These are phyloP conservation scores for Sterrhoptilus dennistouni DNA, from an alignment of 2,113 vertebrate species.

Conservation along the genomic window DNA sequence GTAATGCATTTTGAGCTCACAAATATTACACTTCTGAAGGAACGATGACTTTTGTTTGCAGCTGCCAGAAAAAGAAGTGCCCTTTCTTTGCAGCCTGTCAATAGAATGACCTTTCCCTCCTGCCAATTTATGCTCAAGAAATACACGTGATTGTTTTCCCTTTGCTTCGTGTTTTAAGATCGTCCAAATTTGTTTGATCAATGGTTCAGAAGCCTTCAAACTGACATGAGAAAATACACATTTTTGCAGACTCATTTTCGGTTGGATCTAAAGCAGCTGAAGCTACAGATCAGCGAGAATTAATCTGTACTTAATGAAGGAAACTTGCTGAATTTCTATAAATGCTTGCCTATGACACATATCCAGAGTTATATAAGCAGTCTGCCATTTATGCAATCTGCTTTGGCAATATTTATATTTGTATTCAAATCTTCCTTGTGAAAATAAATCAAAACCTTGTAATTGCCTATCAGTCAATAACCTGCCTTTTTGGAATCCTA, in stretches of 20 bases:
- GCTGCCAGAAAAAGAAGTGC: conserved; percentile 26
- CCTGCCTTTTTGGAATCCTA: neutral
- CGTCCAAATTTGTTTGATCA: conserved; percentile 55
- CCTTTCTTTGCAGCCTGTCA: conserved; percentile 48
- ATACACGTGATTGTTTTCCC: conserved; percentile 15
- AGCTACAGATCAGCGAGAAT: conserved; percentile 32
- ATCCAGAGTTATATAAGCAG: conserved; percentile 21
- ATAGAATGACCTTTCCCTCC: conserved; percentile 34
- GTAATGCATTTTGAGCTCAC: neutral
- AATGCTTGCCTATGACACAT: conserved; percentile 32
- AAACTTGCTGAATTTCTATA: conserved; percentile 41
- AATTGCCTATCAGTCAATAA: conserved; percentile 9
- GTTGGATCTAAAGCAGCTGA: conserved; percentile 15
- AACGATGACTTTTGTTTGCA: conserved; percentile 4
- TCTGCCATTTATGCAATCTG: conserved; percentile 32
- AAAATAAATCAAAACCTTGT: conserved; percentile 25
- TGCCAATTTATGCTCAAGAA: conserved; percentile 38
- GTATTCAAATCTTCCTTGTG: conserved; percentile 19
- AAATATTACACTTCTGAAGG: neutral
- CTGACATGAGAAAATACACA: conserved; percentile 13
- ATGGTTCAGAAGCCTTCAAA: conserved; percentile 9
- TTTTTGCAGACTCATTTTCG: conserved; percentile 50
- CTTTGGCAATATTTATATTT: conserved; percentile 60
- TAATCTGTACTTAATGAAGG: conserved; percentile 54
- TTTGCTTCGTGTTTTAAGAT: conserved; percentile 1